Evolutionary conservation across 2,113 vertebrate species (phyloP).

Genomic region (Romanogobio albipinnatus): DNA sequence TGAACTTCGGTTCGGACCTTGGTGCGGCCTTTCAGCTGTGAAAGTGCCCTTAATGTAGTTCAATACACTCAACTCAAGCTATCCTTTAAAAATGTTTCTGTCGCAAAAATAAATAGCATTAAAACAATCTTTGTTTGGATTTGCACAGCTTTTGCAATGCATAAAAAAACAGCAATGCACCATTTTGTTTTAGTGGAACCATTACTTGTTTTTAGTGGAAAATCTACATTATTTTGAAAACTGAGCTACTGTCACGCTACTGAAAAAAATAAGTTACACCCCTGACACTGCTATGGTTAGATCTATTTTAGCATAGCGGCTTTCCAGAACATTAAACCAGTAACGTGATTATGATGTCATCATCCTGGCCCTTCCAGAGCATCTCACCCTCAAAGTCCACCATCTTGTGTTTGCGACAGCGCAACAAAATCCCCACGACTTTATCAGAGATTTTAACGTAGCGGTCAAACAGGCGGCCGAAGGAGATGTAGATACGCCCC

Average conservation of each 20-base stretch:
- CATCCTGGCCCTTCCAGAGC: conserved; percentile 82
- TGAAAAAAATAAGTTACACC: too few relatives aligned
- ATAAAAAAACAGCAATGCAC: neutral
- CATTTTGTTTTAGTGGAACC: neutral
- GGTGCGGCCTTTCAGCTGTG: too few relatives aligned
- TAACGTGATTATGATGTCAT: conserved; percentile 74
- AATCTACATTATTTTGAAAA: neutral
- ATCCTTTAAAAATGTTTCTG: neutral
- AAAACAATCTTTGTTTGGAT: neutral
- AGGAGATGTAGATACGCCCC: conserved; percentile 67
- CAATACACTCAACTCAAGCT: neutral
- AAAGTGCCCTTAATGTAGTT: neutral
- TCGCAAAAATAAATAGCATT: neutral
- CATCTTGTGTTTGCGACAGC: conserved; percentile 82
- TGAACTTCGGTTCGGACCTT: too few relatives aligned
- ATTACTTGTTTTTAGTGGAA: neutral
- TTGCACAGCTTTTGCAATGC: neutral
- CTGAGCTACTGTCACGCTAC: too few relatives aligned
- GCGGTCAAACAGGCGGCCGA: conserved; percentile 79
- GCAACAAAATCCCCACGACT: conserved; percentile 82
- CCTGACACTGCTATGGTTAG: too few relatives aligned
- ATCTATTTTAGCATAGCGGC: neutral
- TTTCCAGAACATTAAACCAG: conserved; percentile 59
- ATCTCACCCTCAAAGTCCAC: conserved; percentile 82
- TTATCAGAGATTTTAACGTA: conserved; percentile 84